A percentile compares a stretch with the other conserved stretches of the same genome.
phyloP scores from a whole-genome alignment of 2,113 vertebrate species.

The Grus americana region DNA sequence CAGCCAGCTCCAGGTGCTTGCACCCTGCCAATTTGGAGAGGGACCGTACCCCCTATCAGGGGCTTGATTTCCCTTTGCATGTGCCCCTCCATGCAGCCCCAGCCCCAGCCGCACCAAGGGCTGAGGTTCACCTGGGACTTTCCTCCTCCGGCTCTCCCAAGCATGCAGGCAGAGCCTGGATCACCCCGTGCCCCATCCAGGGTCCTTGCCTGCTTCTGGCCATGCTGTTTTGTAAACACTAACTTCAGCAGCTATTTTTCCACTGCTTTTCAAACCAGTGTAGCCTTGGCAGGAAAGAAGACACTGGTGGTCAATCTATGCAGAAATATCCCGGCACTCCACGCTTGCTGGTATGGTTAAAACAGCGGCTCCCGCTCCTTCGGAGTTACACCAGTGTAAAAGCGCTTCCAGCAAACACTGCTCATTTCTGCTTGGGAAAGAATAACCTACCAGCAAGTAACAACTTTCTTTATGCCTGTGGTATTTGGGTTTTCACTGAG shows the following conservation, averaged over 20 bases:
- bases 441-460: neutral
- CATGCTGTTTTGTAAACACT: neutral
- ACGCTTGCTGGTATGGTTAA: neutral
- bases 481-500: neutral
- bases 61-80: neutral
- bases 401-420: neutral
- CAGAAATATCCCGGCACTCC: neutral
- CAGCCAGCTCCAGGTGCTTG: neutral
- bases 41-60: accelerated
- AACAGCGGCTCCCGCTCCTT: neutral
- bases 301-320: neutral
- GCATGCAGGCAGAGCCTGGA: neutral
- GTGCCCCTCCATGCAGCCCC: neutral
- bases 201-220: neutral
- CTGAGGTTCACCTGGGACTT: neutral
- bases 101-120: neutral
- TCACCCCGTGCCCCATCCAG: neutral
- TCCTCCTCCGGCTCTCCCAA: neutral
- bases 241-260: neutral
- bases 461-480: neutral
- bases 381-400: neutral
- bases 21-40: neutral
- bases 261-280: neutral
- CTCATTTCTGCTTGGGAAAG: neutral
- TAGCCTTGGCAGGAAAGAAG: neutral